Evolutionary conservation across 2,888 invertebrate species (phyloP).

Genomic region (Apamea monoglypha): DNA sequence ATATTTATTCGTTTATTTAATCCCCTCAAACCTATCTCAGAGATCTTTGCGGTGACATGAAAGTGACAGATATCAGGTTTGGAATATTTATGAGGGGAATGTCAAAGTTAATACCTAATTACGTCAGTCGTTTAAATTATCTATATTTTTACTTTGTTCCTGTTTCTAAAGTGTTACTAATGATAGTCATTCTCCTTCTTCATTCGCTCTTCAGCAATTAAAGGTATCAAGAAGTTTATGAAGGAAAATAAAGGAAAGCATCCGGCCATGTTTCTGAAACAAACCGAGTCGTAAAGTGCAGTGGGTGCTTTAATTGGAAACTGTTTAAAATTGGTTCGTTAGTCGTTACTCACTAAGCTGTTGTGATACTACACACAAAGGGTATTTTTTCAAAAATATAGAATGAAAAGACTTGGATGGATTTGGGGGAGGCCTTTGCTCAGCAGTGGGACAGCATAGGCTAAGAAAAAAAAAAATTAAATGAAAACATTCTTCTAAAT

Average conservation of each 20-base stretch:
- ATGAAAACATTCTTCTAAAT: not conserved
- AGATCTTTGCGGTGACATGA: not conserved
- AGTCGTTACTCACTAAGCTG: constrained; percentile 11
- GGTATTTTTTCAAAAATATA: not conserved
- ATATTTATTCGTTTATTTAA: not conserved
- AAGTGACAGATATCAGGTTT: not conserved
- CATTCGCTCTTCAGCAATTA: constrained; percentile 15
- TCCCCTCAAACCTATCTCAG: not conserved
- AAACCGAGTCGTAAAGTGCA: constrained; percentile 49
- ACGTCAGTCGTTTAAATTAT: not conserved
- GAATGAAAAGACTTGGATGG: too few species aligned
- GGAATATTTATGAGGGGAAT: not conserved
- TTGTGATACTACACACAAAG: not conserved
- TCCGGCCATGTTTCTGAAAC: constrained; percentile 8
- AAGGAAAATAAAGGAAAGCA: constrained; percentile 26
- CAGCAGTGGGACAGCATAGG: too few species aligned
- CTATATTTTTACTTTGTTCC: not conserved
- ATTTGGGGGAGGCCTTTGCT: too few species aligned
- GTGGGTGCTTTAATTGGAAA: constrained; percentile 46
- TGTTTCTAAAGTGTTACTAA: not conserved
- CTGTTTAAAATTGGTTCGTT: constrained; percentile 46
- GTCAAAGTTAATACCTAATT: not conserved
- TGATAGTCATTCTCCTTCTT: constrained; percentile 2
- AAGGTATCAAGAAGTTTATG: constrained; percentile 24
- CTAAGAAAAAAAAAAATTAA: not conserved